Evolutionary conservation across 2,113 vertebrate species (phyloP).

Genomic region (Tragelaphus scriptus): DNA sequence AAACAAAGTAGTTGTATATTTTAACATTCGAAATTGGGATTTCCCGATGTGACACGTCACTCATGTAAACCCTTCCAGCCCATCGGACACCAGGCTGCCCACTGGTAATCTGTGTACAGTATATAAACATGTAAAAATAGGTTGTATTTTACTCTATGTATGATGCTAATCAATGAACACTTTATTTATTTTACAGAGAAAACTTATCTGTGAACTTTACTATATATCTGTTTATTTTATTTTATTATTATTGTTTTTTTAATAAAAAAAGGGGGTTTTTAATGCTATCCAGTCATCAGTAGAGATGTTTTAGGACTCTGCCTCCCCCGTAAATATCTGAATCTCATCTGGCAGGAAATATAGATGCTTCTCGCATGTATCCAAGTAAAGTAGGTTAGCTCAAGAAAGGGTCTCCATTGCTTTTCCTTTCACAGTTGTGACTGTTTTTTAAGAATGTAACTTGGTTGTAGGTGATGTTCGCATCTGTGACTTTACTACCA

Average conservation of each 20-base stretch:
- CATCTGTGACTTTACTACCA: constrained; percentile 64
- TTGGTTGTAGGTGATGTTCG: constrained; percentile 66
- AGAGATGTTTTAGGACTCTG: constrained; percentile 53
- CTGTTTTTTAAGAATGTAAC: constrained; percentile 66
- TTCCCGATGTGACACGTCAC: constrained; percentile 69
- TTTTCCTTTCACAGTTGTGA: constrained; percentile 67
- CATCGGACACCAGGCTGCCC: constrained; percentile 69
- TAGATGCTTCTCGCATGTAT: constrained; percentile 74
- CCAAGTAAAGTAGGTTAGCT: constrained; percentile 73
- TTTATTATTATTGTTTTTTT: constrained; percentile 71
- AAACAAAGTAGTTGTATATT: constrained; percentile 84
- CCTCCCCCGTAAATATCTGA: constrained; percentile 61
- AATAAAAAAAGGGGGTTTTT: constrained; percentile 67
- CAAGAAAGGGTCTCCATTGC: constrained; percentile 55
- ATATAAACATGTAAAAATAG: constrained; percentile 85
- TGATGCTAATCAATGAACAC: constrained; percentile 84
- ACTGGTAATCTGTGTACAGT: constrained; percentile 76
- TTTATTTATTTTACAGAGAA: constrained; percentile 87
- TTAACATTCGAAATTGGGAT: constrained; percentile 78
- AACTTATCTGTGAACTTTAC: constrained; percentile 84
- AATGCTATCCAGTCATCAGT: constrained; percentile 79
- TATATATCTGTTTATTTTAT: constrained; percentile 84
- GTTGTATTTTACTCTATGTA: constrained; percentile 87
- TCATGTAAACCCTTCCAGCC: constrained; percentile 74
- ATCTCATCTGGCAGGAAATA: constrained; percentile 57